A percentile compares a stretch with the other conserved stretches of the same genome.
Evolutionary conservation across 2,113 vertebrate genomes (phyloP).

Genomic region (Arizona elegans): DNA sequence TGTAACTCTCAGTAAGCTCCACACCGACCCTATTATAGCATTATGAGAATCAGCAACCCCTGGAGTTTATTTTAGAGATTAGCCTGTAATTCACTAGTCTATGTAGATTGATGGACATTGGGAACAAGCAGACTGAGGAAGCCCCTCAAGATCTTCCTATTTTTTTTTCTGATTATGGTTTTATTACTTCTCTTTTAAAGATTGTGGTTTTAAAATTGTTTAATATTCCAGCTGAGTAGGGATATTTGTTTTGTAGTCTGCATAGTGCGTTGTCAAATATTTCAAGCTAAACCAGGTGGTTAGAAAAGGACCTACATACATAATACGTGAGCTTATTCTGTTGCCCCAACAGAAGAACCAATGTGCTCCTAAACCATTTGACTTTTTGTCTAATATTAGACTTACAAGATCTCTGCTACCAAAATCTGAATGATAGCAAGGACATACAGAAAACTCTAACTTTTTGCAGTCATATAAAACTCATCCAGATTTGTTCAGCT

Average conservation of each 20-base stretch:
- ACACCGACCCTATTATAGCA: not conserved
- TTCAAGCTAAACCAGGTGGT: not conserved
- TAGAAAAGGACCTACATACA: not conserved
- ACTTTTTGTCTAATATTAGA: not conserved
- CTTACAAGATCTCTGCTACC: not conserved
- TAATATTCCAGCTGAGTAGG: not conserved
- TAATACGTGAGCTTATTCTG: not conserved
- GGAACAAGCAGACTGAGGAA: not conserved
- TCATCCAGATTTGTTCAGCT: not conserved
- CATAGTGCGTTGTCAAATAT: not conserved
- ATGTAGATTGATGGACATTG: not conserved
- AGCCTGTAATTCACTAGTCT: not conserved
- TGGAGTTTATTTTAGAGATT: not conserved
- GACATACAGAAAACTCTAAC: not conserved
- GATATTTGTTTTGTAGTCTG: not conserved
- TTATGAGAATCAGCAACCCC: not conserved
- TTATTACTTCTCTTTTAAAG: not conserved
- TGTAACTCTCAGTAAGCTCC: not conserved
- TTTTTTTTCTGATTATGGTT: not conserved
- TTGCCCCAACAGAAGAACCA: not conserved
- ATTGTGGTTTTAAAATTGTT: not conserved
- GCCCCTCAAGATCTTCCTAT: not conserved
- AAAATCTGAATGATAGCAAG: not conserved
- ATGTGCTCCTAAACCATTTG: not conserved
- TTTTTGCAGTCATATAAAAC: not conserved